Evolutionary conservation across 2,797 vertebrate species (phyloP).

Genomic region (Gallinago nigripennis): DNA sequence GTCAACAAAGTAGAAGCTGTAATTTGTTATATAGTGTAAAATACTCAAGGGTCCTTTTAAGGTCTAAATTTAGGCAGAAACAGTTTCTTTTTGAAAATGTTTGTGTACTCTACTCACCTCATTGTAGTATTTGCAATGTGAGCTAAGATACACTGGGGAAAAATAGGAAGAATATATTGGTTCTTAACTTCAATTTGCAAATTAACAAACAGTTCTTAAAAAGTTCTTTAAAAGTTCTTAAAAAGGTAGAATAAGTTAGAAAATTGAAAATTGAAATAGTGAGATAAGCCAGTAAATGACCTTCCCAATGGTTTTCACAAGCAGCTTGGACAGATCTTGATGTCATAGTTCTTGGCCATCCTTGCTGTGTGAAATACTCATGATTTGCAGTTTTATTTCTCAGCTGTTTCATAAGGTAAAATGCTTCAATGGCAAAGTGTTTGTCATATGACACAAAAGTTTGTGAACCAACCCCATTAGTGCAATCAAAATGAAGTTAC

Average conservation of each 20-base stretch:
- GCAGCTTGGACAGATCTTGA: background rate
- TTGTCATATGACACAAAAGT: background rate
- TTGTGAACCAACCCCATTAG: background rate
- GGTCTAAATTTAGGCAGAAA: background rate
- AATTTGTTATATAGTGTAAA: background rate
- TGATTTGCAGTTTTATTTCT: background rate
- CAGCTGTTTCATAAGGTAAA: background rate
- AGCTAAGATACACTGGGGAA: background rate
- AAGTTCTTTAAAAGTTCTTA: background rate
- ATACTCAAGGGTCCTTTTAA: background rate
- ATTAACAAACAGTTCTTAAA: background rate
- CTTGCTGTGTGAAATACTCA: background rate
- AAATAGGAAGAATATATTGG: background rate
- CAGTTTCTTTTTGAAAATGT: background rate
- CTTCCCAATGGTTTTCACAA: background rate
- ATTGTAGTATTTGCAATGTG: background rate
- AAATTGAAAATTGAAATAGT: background rate
- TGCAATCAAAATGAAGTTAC: background rate
- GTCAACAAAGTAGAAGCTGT: slow-evolving; percentile 60
- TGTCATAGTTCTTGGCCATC: background rate
- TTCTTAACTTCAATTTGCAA: background rate
- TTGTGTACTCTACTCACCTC: background rate
- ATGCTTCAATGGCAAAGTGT: background rate
- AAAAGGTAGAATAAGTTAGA: background rate
- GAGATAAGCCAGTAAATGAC: background rate